phyloP scores from a whole-genome alignment of 2,888 invertebrate genomes.

The Dynastes hyllus region DNA sequence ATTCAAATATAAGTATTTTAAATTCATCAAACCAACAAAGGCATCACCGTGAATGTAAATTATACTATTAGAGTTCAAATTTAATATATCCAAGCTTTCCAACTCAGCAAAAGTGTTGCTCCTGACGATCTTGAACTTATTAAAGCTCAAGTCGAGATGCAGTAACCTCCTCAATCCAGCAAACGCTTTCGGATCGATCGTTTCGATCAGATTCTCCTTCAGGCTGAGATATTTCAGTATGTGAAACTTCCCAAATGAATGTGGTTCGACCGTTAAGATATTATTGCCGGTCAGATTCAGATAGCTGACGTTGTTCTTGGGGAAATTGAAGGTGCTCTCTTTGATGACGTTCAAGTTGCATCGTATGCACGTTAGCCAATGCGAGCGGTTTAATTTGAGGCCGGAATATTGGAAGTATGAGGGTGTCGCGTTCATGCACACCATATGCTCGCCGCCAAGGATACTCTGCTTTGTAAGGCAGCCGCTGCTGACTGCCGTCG shows the following conservation, averaged over 20 bases:
- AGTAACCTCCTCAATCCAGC: conserved; percentile 64
- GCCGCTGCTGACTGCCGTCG: conserved; percentile 32
- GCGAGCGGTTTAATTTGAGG: conserved; percentile 63
- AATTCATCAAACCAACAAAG: conserved; percentile 66
- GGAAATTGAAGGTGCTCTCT: conserved; percentile 65
- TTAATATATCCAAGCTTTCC: conserved; percentile 67
- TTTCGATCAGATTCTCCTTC: conserved; percentile 66
- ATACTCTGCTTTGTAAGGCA: conserved; percentile 56
- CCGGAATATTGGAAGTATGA: conserved; percentile 64
- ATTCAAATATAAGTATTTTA: conserved; percentile 69
- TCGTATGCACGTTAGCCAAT: conserved; percentile 66
- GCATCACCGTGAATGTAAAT: conserved; percentile 66
- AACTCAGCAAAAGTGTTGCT: conserved; percentile 67
- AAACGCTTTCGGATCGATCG: conserved; percentile 68
- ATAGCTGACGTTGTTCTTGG: conserved; percentile 64
- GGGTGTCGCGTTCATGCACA: conserved; percentile 65
- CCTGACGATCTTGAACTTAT: conserved; percentile 63
- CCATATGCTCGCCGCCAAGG: conserved; percentile 63
- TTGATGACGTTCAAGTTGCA: conserved; percentile 65
- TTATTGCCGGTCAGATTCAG: conserved; percentile 63
- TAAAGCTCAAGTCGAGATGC: conserved; percentile 66
- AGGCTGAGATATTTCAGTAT: conserved; percentile 67
- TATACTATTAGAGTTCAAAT: conserved; percentile 67
- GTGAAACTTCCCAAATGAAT: conserved; percentile 64
- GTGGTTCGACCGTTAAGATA: conserved; percentile 61